Percentiles rank a stretch among this genome's conserved stretches.
These are phyloP conservation scores for Drosophila sulfurigaster DNA, from an alignment of 1,140 invertebrate species.

Conservation along the genomic window DNA sequence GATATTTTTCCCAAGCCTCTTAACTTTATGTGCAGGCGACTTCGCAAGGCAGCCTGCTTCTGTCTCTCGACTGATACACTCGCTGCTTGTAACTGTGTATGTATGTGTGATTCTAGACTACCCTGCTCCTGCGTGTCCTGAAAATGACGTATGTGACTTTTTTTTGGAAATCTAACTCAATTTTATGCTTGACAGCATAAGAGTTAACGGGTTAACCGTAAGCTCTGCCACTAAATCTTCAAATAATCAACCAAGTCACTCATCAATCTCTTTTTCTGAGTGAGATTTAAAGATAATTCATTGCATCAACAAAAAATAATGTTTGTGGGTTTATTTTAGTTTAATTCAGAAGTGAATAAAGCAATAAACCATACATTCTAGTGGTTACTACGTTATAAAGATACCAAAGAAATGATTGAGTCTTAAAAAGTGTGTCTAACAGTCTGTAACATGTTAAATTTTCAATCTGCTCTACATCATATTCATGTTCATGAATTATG, in stretches of 20 bases:
- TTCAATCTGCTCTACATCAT: too few species aligned
- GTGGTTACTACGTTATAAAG: too few species aligned
- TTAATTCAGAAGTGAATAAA: too few species aligned
- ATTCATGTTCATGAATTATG: too few species aligned
- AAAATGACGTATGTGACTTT: conserved; percentile 19
- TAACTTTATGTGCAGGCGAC: conserved; percentile 26
- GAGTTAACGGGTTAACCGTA: conserved; percentile 10
- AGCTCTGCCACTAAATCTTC: conserved; percentile 10
- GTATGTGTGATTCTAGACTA: background rate
- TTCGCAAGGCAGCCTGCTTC: background rate
- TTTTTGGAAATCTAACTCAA: conserved; percentile 41
- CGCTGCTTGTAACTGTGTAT: background rate
- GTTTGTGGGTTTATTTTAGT: too few species aligned
- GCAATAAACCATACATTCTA: too few species aligned
- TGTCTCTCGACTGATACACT: conserved; percentile 26
- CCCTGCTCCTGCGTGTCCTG: background rate
- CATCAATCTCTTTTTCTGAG: conserved; percentile 43
- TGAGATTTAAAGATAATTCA: background rate
- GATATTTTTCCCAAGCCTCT: conserved; percentile 42
- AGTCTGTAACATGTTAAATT: too few species aligned
- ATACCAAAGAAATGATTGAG: too few species aligned
- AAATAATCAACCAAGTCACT: background rate
- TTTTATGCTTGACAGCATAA: conserved; percentile 38
- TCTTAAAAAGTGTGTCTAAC: too few species aligned
- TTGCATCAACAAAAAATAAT: background rate